These are phyloP conservation scores for Nymphicus hollandicus DNA, from an alignment of 2,113 vertebrate species.

Conservation along the genomic window DNA sequence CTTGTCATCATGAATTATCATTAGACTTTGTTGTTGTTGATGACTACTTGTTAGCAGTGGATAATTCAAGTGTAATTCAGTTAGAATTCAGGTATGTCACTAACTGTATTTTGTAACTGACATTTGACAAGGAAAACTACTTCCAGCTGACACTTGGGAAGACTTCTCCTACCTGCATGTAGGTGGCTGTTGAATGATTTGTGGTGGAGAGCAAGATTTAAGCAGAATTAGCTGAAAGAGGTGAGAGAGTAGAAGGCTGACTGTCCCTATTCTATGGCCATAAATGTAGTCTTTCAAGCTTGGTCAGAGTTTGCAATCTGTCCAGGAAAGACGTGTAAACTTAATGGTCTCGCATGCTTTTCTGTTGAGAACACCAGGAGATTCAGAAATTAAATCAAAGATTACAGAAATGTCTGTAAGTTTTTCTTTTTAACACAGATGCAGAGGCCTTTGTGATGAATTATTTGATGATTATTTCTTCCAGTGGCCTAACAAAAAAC, in stretches of 20 bases:
- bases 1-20: slow-evolving; percentile 49
- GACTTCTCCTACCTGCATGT: not conserved
- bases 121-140: slow-evolving; percentile 4
- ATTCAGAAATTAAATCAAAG: not conserved
- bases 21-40: slow-evolving; percentile 35
- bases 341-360: not conserved
- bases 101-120: slow-evolving; percentile 14
- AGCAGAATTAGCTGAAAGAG: not conserved
- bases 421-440: not conserved
- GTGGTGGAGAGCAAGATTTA: not conserved
- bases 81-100: slow-evolving; percentile 28
- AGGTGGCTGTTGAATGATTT: not conserved
- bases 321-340: not conserved
- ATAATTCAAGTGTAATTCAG: slow-evolving; percentile 54
- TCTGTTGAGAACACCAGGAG: not conserved
- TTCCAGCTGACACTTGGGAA: slow-evolving; percentile 25
- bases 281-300: not conserved
- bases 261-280: not conserved
- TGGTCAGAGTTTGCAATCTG: not conserved
- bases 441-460: slow-evolving; percentile 7
- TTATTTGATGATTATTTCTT: not conserved
- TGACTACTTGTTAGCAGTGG: slow-evolving; percentile 43
- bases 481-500: slow-evolving; percentile 16
- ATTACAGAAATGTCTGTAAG: not conserved
- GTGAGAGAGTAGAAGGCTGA: not conserved